These are phyloP conservation scores for Spinus olivaceus DNA, from an alignment of 2,797 vertebrate species.

Conservation along the genomic window DNA sequence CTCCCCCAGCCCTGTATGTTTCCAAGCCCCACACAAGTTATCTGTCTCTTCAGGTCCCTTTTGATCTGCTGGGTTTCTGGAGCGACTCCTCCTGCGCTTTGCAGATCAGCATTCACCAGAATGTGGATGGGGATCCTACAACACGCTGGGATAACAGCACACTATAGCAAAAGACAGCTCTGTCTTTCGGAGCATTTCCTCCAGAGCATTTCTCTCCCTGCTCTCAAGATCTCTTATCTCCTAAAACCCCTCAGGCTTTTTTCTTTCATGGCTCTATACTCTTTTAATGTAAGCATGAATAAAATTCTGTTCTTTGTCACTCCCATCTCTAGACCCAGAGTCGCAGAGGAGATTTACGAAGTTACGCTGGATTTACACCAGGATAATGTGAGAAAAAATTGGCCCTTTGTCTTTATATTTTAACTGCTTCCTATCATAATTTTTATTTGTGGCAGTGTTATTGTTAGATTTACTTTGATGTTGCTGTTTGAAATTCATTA, in stretches of 20 bases:
- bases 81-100: fast-evolving
- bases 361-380: neutral
- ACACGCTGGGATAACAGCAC: neutral
- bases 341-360: neutral
- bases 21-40: fast-evolving
- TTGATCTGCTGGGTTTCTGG: neutral
- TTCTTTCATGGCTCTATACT: neutral
- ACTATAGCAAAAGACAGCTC: neutral
- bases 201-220: neutral
- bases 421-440: slow-evolving; percentile 11
- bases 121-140: neutral
- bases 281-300: neutral
- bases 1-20: fast-evolving
- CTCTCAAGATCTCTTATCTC: slow-evolving; percentile 18
- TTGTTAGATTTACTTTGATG: slow-evolving; percentile 61
- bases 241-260: neutral
- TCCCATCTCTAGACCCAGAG: neutral
- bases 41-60: neutral
- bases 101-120: fast-evolving
- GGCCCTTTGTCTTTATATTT: slow-evolving; percentile 9
- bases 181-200: neutral
- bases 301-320: slow-evolving; percentile 15
- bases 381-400: neutral
- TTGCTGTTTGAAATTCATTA: slow-evolving; percentile 50
- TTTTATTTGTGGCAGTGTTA: slow-evolving; percentile 47